These are phyloP conservation scores for Penelope pileata DNA, from an alignment of 2,113 vertebrate genomes.

Conservation along the genomic window DNA sequence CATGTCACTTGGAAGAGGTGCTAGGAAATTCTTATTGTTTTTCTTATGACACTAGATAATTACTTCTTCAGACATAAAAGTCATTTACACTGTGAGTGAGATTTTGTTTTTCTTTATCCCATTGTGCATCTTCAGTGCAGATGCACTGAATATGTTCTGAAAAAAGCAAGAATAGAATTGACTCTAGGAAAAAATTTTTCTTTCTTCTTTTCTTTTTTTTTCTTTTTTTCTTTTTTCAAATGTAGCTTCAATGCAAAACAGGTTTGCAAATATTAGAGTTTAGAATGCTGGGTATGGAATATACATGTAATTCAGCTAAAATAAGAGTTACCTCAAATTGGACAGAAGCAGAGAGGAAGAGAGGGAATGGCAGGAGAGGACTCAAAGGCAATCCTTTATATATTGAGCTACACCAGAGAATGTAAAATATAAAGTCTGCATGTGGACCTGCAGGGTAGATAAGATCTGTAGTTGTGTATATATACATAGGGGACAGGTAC, in stretches of 20 bases:
- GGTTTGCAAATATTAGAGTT: background rate
- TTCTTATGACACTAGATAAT: slow-evolving; percentile 44
- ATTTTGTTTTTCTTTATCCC: background rate
- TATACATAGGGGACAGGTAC: background rate
- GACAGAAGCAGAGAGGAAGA: background rate
- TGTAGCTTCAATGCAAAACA: background rate
- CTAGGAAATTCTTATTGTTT: slow-evolving; percentile 22
- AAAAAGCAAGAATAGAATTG: background rate
- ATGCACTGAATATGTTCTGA: background rate
- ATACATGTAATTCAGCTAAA: background rate
- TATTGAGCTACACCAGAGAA: background rate
- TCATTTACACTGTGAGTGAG: slow-evolving; percentile 11
- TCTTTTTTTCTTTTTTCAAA: background rate
- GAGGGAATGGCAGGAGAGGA: background rate
- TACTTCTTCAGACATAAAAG: slow-evolving; percentile 39
- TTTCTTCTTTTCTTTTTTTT: background rate
- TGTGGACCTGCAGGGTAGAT: background rate
- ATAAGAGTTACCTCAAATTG: background rate
- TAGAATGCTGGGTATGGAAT: background rate
- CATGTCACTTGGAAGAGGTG: slow-evolving; percentile 19
- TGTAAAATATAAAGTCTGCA: background rate
- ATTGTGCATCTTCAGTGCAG: background rate
- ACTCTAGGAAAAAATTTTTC: background rate
- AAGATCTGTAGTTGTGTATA: background rate
- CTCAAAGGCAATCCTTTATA: background rate